Base-by-base conservation (phyloP, 2,113 vertebrate genomes). In the Bubo scandiacus region DNA sequence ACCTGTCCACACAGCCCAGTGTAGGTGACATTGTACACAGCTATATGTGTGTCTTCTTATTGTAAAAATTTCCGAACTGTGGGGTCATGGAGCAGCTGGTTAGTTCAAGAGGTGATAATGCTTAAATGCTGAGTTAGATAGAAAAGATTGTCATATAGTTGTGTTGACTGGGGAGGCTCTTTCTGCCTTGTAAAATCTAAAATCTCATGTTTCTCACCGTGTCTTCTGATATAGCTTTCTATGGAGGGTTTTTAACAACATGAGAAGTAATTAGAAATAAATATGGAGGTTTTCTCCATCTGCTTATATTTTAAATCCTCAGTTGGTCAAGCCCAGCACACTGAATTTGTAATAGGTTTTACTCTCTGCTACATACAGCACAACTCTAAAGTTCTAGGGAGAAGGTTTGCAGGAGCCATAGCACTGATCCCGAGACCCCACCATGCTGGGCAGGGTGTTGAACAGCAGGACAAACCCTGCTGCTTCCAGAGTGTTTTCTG, bases 231-330 rank as follows among this genome's bases (percentile, higher is more conserved):
- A 82, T 74, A 65, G 65, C 20, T 86, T 90, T 73, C 86, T 79
- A 71, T 72, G 36, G 57, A 92, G 43, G 6, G 3, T 86, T 95
- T 95, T 95, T 84, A 94, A 86, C 65, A 84, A 87, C 0, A 1
- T 51, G 71, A 94, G 65, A 95, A 92, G 45, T 77, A 94, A 95
- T 94, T 82, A 91, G 19, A 90, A 87, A 66, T 74, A 93, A 91
- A 95, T 88, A 94, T 0, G 5, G 67, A 94, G 25, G 36, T 65
- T 93, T 91, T 90, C 65, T 94, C 84, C 78, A 73, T 82, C 70
- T 96, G 81, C 45, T 90, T 19, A 9, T 59, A 40, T 91, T 94
- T 85, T 72, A 85, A 80, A 88, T 61, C 30, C 21, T 57, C 70
- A 90, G 49, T 16, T 26, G 30, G 36, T 94, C 92, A 95, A 88